phyloP scores from a whole-genome alignment of 2,888 invertebrate genomes.

The Gasteruption jaculator region DNA sequence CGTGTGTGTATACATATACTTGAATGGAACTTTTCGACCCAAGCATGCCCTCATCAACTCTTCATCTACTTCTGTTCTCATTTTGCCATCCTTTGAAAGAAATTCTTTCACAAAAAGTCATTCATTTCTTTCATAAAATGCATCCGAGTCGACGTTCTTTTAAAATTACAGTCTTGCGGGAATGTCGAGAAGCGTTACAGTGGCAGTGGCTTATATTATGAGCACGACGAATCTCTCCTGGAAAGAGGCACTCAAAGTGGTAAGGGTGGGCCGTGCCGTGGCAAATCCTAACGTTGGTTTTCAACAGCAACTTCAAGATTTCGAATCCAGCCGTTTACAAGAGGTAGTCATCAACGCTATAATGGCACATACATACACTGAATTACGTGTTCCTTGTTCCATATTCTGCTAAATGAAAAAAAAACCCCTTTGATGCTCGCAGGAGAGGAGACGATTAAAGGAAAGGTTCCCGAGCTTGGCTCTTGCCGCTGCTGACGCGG shows the following conservation, averaged over 20 bases:
- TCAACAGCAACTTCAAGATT: conserved; percentile 89
- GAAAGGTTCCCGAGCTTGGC: conserved; percentile 81
- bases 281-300: conserved; percentile 97
- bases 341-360: too few relatives aligned
- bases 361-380: too few relatives aligned
- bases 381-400: not conserved
- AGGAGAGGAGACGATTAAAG: conserved; percentile 80
- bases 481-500: conserved; percentile 67
- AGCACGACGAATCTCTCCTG: conserved; percentile 83
- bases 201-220: conserved; percentile 96
- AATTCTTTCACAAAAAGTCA: too few relatives aligned
- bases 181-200: conserved; percentile 94
- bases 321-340: conserved; percentile 72
- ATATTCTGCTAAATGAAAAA: not conserved
- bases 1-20: too few relatives aligned
- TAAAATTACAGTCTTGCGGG: conserved; percentile 83
- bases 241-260: conserved; percentile 91
- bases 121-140: too few relatives aligned
- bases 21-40: too few relatives aligned
- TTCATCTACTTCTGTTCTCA: too few relatives aligned
- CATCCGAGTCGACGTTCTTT: too few relatives aligned
- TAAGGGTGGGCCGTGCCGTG: conserved; percentile 84
- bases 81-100: too few relatives aligned
- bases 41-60: too few relatives aligned
- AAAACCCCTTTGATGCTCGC: conserved; percentile 28